Percentiles rank a stretch among this genome's conserved stretches.
Conservation (phyloP, 2,797 vertebrate genomes). For the Leptodactylus fallax region DNA sequence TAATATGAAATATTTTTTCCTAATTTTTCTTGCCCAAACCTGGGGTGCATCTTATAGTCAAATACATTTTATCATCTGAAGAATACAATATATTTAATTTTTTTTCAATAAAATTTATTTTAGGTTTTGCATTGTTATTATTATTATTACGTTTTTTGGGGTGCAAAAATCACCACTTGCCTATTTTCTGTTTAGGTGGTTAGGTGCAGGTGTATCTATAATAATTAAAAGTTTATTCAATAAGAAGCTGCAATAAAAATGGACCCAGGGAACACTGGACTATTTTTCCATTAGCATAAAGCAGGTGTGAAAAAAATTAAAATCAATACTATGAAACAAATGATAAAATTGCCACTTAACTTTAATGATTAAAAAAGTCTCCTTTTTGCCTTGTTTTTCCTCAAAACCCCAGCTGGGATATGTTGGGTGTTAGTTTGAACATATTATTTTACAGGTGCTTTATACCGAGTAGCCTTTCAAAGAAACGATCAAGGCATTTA, state of each 20-base stretch:
- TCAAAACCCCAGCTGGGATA: conserved; percentile 53
- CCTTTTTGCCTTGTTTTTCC: conserved; percentile 18
- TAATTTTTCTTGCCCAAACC: no score
- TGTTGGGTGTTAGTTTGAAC: conserved; percentile 58
- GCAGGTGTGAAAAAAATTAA: conserved; percentile 54
- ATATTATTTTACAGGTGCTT: conserved; percentile 63
- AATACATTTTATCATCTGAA: no score
- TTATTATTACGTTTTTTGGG: no score
- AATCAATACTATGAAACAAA: conserved; percentile 29
- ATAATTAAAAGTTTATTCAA: background rate
- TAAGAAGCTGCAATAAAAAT: background rate
- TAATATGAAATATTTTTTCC: no score
- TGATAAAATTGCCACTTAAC: conserved; percentile 56
- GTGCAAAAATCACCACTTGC: background rate
- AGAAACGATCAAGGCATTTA: conserved; percentile 59
- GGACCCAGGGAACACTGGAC: background rate
- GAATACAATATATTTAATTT: no score
- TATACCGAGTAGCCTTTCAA: conserved; percentile 58
- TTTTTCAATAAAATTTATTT: background rate
- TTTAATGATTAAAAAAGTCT: conserved; percentile 56
- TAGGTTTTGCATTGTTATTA: background rate
- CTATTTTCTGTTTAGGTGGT: background rate
- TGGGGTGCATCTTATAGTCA: no score
- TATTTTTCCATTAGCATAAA: background rate
- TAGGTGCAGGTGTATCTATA: background rate